Evolutionary conservation across 2,113 vertebrate genomes (phyloP).

Genomic region (Cyrtonyx montezumae): DNA sequence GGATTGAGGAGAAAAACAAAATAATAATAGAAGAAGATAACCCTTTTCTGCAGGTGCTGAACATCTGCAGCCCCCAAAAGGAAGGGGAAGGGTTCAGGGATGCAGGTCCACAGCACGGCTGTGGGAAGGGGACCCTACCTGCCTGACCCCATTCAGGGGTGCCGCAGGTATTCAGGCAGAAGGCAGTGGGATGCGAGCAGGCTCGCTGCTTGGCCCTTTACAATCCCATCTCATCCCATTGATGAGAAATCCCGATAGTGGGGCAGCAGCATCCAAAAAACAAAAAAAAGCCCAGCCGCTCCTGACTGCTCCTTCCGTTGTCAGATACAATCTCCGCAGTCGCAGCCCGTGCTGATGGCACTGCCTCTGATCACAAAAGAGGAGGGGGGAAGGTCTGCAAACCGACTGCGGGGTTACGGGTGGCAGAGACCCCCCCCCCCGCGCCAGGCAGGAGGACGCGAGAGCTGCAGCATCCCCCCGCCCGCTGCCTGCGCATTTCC

Average conservation of each 20-base stretch:
- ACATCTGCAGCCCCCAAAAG: neutral
- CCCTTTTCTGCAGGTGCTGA: neutral
- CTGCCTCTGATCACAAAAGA: neutral
- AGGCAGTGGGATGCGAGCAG: neutral
- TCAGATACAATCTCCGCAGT: neutral
- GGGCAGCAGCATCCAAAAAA: neutral
- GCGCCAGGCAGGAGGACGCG: neutral
- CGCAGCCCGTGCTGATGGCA: neutral
- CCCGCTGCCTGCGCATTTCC: neutral
- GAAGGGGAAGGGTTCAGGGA: neutral
- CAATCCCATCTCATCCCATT: neutral
- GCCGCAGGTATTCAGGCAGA: neutral
- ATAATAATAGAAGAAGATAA: neutral
- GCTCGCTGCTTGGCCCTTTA: rapidly evolving
- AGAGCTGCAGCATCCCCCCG: neutral
- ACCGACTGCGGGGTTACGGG: neutral
- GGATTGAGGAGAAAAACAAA: rapidly evolving
- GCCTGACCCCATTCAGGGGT: neutral
- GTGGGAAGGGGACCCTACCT: neutral
- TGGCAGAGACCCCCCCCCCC: neutral
- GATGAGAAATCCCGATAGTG: rapidly evolving
- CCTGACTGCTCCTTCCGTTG: neutral
- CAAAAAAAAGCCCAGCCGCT: neutral
- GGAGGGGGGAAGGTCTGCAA: neutral
- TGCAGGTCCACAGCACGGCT: neutral